phyloP scores from a whole-genome alignment of 2,888 invertebrate genomes.

The Allacma fusca region DNA sequence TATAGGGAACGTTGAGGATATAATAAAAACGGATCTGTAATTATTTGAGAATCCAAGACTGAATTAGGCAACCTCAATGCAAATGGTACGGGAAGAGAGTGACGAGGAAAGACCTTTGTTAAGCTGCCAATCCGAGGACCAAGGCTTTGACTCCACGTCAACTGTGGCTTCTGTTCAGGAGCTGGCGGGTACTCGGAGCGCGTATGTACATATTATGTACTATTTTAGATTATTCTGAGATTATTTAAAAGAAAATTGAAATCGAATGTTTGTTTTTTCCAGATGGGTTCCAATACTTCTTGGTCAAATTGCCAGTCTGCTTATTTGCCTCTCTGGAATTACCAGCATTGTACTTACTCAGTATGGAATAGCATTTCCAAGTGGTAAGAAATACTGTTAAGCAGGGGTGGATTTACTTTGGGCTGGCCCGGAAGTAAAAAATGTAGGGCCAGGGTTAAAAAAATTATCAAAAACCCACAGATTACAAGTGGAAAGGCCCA shows the following conservation, averaged over 20 bases:
- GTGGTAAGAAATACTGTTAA: slow-evolving; percentile 68
- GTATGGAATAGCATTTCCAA: slow-evolving; percentile 76
- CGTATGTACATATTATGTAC: background rate
- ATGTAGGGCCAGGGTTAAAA: too few relatives aligned
- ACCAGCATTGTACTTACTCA: slow-evolving; percentile 75
- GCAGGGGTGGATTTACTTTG: too few relatives aligned
- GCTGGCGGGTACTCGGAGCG: background rate
- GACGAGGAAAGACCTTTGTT: background rate
- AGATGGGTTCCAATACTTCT: slow-evolving; percentile 67
- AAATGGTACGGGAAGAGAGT: too few relatives aligned
- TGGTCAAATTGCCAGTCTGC: slow-evolving; percentile 78
- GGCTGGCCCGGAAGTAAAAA: too few relatives aligned
- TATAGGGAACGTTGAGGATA: too few relatives aligned
- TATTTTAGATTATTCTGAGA: too few relatives aligned
- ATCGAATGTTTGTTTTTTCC: background rate
- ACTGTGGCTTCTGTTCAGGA: background rate
- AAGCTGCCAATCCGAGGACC: background rate
- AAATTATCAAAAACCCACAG: too few relatives aligned
- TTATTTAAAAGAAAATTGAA: background rate
- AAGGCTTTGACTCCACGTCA: background rate
- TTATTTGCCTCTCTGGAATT: slow-evolving; percentile 80
- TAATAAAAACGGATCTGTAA: too few relatives aligned
- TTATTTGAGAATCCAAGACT: too few relatives aligned
- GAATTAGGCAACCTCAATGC: too few relatives aligned
- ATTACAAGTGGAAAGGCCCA: too few relatives aligned